These are phyloP conservation scores for Melanerpes formicivorus DNA, from an alignment of 2,113 vertebrate species.

Conservation along the genomic window DNA sequence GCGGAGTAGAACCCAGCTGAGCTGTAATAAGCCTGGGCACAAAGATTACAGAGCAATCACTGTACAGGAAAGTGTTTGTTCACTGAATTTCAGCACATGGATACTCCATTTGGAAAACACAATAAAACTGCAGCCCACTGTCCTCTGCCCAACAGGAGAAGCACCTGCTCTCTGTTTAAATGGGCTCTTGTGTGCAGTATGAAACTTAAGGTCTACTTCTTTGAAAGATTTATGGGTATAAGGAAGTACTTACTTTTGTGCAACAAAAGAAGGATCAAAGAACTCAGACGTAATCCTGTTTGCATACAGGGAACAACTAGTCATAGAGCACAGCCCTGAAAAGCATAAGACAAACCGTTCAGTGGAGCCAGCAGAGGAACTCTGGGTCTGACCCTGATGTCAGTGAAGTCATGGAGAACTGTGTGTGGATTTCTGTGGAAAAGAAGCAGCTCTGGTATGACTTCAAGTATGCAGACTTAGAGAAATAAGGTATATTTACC, in stretches of 20 bases:
- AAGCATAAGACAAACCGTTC: constrained; percentile 36
- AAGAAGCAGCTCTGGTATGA: background rate
- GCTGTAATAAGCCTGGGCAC: background rate
- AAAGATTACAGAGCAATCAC: background rate
- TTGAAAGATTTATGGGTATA: constrained; percentile 6
- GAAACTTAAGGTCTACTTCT: background rate
- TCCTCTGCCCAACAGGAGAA: background rate
- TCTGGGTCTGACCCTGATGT: constrained; percentile 18
- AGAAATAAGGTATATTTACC: constrained; percentile 79
- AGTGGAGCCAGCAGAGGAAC: constrained; percentile 2
- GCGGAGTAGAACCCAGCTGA: background rate
- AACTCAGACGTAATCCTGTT: constrained; percentile 88
- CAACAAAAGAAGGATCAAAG: constrained; percentile 85
- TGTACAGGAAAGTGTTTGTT: background rate
- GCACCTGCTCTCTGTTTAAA: background rate
- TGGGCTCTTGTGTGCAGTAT: accelerated
- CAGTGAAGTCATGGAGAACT: background rate
- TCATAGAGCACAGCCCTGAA: constrained; percentile 90
- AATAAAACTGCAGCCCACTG: background rate
- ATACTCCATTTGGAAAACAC: background rate
- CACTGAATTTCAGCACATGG: background rate
- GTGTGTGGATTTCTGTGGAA: background rate
- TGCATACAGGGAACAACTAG: constrained; percentile 91
- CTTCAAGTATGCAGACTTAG: background rate
- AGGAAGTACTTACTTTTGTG: constrained; percentile 88